Evolutionary conservation across 2,797 vertebrate species (phyloP).

Genomic region (Squalus acanthias): DNA sequence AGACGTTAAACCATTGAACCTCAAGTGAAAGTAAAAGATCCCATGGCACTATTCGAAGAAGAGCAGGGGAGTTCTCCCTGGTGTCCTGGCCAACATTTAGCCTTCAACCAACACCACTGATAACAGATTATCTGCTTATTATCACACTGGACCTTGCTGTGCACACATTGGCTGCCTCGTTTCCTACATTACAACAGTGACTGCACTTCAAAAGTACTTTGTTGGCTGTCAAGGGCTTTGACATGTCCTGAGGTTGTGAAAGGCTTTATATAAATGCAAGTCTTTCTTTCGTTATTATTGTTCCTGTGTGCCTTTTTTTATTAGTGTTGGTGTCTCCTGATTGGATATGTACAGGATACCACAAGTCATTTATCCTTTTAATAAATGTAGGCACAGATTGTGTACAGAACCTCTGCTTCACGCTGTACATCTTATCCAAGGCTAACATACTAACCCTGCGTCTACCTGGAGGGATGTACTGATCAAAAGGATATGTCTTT

Average conservation of each 20-base stretch:
- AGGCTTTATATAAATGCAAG: background rate
- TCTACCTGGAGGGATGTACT: background rate
- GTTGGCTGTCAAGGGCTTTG: background rate
- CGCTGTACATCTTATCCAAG: too few species aligned
- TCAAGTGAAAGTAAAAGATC: background rate
- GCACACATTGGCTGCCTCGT: background rate
- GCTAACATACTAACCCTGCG: background rate
- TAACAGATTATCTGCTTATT: background rate
- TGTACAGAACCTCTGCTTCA: background rate
- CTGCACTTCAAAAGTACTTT: background rate
- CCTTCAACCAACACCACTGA: background rate
- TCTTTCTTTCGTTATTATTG: background rate
- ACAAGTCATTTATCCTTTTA: background rate
- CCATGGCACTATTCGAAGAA: background rate
- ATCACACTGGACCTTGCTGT: background rate
- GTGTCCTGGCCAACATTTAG: background rate
- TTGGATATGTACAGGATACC: too few species aligned
- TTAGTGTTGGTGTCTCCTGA: too few species aligned
- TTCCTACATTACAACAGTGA: background rate
- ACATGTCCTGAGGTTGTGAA: background rate
- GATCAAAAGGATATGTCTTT: background rate
- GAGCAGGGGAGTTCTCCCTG: background rate
- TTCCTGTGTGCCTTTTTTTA: background rate
- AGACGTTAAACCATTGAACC: background rate
- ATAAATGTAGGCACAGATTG: background rate